These are phyloP conservation scores for Cheiracanthium punctorium DNA, from an alignment of 2,888 invertebrate genomes.

Conservation along the genomic window DNA sequence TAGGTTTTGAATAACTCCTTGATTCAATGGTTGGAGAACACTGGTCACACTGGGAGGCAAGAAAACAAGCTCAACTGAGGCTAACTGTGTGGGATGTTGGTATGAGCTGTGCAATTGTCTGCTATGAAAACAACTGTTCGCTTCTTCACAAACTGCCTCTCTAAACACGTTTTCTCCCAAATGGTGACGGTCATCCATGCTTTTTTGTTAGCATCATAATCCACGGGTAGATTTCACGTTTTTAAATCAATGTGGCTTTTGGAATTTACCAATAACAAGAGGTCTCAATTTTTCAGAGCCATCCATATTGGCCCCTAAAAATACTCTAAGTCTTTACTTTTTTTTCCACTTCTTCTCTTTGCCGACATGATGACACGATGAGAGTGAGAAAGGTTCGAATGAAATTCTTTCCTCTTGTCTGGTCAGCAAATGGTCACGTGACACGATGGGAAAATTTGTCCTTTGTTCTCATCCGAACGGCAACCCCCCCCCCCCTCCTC, in stretches of 20 bases:
- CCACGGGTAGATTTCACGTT: conserved; percentile 8
- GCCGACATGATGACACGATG: neutral
- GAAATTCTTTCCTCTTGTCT: no score
- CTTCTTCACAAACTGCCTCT: neutral
- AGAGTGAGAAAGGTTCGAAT: no score
- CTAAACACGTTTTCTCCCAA: neutral
- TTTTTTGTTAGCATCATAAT: conserved; percentile 18
- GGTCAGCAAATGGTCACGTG: no score
- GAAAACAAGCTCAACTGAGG: neutral
- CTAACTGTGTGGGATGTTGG: no score
- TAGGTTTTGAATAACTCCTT: conserved; percentile 7
- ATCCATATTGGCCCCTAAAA: conserved; percentile 18
- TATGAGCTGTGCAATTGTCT: conserved; percentile 9
- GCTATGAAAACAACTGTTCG: neutral
- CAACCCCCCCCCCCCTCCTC: no score
- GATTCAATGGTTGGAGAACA: neutral
- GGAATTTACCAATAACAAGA: neutral
- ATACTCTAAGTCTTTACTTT: conserved; percentile 12
- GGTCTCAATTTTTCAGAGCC: conserved; percentile 17
- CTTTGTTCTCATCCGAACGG: no score
- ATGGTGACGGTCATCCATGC: conserved; percentile 14
- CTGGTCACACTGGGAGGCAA: neutral
- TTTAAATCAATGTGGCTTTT: conserved; percentile 1
- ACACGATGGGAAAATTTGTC: no score
- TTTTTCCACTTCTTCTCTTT: conserved; percentile 18